Evolutionary conservation across 2,888 invertebrate species (phyloP).

Genomic region (Amblyjoppa proteus): DNA sequence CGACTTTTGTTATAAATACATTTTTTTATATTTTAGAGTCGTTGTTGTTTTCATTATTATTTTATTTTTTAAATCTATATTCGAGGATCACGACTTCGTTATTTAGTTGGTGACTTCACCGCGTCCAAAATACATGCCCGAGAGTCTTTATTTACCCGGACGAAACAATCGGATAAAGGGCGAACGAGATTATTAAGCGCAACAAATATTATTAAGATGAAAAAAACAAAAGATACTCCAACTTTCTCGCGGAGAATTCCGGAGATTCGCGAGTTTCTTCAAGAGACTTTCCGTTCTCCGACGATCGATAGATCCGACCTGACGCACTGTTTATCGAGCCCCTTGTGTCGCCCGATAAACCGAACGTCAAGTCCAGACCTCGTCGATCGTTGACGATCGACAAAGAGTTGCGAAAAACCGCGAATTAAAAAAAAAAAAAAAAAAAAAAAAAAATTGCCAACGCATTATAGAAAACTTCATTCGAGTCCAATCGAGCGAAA

Average conservation of each 20-base stretch:
- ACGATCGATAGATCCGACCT: conserved; percentile 28
- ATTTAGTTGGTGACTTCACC: conserved; percentile 4
- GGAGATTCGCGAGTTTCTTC: neutral
- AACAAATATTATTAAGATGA: neutral
- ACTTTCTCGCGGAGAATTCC: neutral
- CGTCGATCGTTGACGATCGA: conserved; percentile 31
- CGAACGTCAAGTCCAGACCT: conserved; percentile 16
- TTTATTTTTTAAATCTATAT: neutral
- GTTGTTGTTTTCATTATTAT: neutral
- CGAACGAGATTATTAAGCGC: neutral
- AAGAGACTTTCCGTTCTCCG: neutral
- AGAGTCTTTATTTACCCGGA: neutral
- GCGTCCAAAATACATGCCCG: neutral
- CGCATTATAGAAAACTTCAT: conserved; percentile 37
- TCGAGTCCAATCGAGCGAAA: conserved; percentile 44
- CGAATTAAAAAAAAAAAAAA: neutral
- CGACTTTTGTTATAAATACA: neutral
- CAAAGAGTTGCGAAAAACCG: conserved; percentile 10
- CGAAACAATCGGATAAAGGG: neutral
- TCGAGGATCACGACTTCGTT: conserved; percentile 8
- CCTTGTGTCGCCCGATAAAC: conserved; percentile 50
- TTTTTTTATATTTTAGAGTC: neutral
- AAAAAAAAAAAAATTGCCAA: conserved; percentile 24
- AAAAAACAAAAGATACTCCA: neutral
- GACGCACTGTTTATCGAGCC: conserved; percentile 41